Evolutionary conservation across 1,140 invertebrate species (phyloP), one percentile per base, ranked within the genome.

Genomic region (Aphidius ervi): DNA sequence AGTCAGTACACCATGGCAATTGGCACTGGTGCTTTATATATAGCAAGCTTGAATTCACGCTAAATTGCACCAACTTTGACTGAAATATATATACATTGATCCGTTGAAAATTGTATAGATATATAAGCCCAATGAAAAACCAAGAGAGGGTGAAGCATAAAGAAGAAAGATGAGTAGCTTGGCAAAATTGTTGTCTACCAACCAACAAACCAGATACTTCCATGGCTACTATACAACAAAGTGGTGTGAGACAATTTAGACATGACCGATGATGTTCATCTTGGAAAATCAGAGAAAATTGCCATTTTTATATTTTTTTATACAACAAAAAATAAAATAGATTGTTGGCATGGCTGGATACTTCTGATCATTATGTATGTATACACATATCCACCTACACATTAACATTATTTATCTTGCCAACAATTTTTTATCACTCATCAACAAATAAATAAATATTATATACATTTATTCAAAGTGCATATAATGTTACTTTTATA

Each of bases 311-410:
- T 8, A 41, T 6, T 9, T 49, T 10, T 20, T 59, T 59, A 53
- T 59, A 59, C 49, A 48, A n/a, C n/a, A n/a, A n/a, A 16, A 16
- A 16, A 16, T 16, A 16, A 59, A n/a, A 48, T 31, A 6, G 23
- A 31, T 50, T 40, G 58, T 59, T 59, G 58, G 40, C 49, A 59
- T 45, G 56, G 53, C 52, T 40, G 41, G 48, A 53, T 58, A 48
- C 39, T 31, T 31, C 16, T 31, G 23, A 31, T 31, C 1, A 31
- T 31, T 4, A 3, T 31, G 23, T 31, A 31, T 31, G 23, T 31
- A 31, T 31, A 31, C 4, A 31, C 2, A 31, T 31, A 31, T 31
- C 4, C 1, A 16, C 16, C 16, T 16, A 16, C 16, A 16, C 16
- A 31, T 3, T 3, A 31, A 31, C 23, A 31, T 31, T 31, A 31